These are phyloP conservation scores for Diceros bicornis DNA, from an alignment of 2,797 vertebrate genomes.

Conservation along the genomic window DNA sequence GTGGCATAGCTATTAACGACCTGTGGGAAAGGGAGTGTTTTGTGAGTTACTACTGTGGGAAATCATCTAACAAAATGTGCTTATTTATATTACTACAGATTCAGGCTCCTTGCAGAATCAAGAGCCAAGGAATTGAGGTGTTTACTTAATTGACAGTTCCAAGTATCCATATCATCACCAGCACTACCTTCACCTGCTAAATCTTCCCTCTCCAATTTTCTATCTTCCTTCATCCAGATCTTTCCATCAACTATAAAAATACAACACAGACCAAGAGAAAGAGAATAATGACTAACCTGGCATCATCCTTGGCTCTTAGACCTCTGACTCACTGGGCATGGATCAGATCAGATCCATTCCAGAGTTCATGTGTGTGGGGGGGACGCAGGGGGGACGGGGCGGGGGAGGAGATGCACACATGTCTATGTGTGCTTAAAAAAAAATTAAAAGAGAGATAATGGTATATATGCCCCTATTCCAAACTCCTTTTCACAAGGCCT, in stretches of 20 bases:
- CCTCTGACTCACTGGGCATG: not conserved
- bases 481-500: not conserved
- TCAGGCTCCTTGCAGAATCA: not conserved
- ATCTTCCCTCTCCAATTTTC: not conserved
- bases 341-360: not conserved
- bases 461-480: not conserved
- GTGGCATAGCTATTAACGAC: not conserved
- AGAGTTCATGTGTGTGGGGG: too few species aligned
- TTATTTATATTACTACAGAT: not conserved
- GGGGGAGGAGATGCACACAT: too few species aligned
- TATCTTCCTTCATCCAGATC: slow-evolving; percentile 15
- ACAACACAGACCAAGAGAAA: not conserved
- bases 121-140: not conserved
- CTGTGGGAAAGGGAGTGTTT: not conserved
- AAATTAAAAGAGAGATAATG: not conserved
- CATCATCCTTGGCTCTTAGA: not conserved
- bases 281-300: not conserved
- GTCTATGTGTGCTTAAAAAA: not conserved
- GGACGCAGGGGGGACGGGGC: too few species aligned
- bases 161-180: not conserved
- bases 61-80: not conserved
- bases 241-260: slow-evolving; percentile 27
- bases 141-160: not conserved
- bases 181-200: not conserved
- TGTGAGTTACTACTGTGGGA: not conserved